These are phyloP conservation scores for Otolemur crassicaudatus DNA, from an alignment of 2,797 vertebrate genomes.

Conservation along the genomic window DNA sequence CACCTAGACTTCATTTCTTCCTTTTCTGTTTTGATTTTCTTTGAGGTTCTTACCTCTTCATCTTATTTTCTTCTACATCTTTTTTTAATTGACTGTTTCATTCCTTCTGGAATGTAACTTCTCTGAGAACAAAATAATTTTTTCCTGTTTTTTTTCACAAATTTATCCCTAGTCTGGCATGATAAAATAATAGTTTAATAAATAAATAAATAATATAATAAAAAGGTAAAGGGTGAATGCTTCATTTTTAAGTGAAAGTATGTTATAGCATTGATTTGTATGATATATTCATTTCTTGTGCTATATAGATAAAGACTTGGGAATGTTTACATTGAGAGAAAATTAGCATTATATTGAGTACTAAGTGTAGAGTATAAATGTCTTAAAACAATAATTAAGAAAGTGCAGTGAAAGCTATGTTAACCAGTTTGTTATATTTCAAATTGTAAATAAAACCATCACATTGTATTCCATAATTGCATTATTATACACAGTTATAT, in stretches of 20 bases:
- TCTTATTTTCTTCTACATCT: not conserved
- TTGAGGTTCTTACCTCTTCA: not conserved
- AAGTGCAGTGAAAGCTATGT: too few relatives aligned
- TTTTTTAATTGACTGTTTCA: not conserved
- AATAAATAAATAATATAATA: not conserved
- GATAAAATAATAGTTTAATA: not conserved
- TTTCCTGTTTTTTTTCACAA: not conserved
- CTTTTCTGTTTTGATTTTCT: not conserved
- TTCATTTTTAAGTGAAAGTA: not conserved
- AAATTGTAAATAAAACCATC: too few relatives aligned
- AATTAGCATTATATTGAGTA: slow-evolving; percentile 53
- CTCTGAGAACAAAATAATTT: not conserved
- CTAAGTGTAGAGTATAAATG: too few relatives aligned
- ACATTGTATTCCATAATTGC: too few relatives aligned
- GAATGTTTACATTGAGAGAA: slow-evolving; percentile 54
- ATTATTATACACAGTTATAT: too few relatives aligned
- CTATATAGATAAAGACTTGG: slow-evolving; percentile 71
- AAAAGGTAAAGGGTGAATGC: not conserved
- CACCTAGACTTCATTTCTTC: not conserved
- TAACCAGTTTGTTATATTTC: too few relatives aligned
- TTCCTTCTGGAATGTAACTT: not conserved
- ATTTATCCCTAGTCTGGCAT: not conserved
- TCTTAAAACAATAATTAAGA: too few relatives aligned
- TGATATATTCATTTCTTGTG: slow-evolving; percentile 25
- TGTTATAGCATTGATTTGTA: not conserved